A percentile compares a stretch with the other conserved stretches of the same genome.
Evolutionary conservation across 37 sponge, comb jelly and placozoan genomes (phyloP).

Genomic region (Spongilla lacustris): DNA sequence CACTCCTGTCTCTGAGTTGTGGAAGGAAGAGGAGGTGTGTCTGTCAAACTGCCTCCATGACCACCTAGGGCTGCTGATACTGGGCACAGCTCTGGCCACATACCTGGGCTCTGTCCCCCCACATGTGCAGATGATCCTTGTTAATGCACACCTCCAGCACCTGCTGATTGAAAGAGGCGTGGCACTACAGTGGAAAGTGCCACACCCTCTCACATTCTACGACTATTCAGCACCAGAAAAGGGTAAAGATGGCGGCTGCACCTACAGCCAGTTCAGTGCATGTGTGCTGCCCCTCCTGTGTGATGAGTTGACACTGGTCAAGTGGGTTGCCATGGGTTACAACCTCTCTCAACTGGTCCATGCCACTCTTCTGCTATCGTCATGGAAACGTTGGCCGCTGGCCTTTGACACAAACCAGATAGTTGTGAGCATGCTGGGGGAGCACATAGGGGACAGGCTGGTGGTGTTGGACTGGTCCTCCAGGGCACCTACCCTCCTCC

Average conservation of each 20-base stretch:
- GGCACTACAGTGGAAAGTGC: not conserved
- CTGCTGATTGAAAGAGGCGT: constrained; percentile 47
- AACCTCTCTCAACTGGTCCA: not conserved
- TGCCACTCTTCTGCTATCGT: not conserved
- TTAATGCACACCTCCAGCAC: constrained; percentile 31
- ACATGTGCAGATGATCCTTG: constrained; percentile 11
- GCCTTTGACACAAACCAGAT: constrained; percentile 51
- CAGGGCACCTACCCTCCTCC: constrained; percentile 32
- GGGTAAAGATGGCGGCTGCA: constrained; percentile 9
- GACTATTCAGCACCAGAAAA: not conserved
- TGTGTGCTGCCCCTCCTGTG: constrained; percentile 17
- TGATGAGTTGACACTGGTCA: not conserved
- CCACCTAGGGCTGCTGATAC: constrained; percentile 43
- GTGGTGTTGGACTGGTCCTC: constrained; percentile 20
- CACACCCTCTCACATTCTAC: not conserved
- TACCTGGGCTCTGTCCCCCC: constrained; percentile 59
- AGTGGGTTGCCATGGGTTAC: constrained; percentile 15
- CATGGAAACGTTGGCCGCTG: constrained; percentile 58
- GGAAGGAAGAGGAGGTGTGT: constrained; percentile 21
- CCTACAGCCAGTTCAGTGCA: not conserved
- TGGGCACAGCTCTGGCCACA: constrained; percentile 23
- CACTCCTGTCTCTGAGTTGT: constrained; percentile 13
- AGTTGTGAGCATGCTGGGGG: constrained; percentile 7
- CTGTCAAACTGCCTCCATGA: not conserved
- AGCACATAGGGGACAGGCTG: constrained; percentile 13